A percentile compares a stretch with the other conserved stretches of the same genome.
These are phyloP conservation scores for Copidosoma aretas DNA, from an alignment of 2,888 invertebrate genomes.

Conservation along the genomic window DNA sequence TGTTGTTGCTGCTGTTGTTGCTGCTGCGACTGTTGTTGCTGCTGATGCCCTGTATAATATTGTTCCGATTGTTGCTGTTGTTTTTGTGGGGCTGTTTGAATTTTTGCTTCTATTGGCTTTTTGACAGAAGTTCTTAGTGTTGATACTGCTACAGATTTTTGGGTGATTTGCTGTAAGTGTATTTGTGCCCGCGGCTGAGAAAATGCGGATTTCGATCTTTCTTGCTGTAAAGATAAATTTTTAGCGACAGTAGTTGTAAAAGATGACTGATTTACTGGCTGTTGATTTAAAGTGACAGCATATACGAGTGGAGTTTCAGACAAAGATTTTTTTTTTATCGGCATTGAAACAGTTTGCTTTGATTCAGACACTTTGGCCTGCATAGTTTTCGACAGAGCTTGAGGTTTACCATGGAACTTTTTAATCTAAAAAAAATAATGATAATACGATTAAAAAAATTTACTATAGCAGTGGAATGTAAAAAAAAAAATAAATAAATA, in stretches of 20 bases:
- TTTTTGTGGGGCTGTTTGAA: slow-evolving; percentile 33
- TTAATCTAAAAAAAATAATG: slow-evolving; percentile 39
- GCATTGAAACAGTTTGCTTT: slow-evolving; percentile 55
- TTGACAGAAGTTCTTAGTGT: slow-evolving; percentile 20
- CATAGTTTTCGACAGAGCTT: slow-evolving; percentile 54
- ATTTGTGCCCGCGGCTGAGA: slow-evolving; percentile 47
- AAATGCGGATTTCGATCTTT: slow-evolving; percentile 62
- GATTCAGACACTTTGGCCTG: slow-evolving; percentile 55
- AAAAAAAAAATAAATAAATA: slow-evolving; percentile 13
- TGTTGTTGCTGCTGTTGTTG: slow-evolving; percentile 43
- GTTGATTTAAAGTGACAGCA: slow-evolving; percentile 33
- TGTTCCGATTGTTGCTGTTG: slow-evolving; percentile 39
- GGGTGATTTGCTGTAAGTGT: slow-evolving; percentile 22
- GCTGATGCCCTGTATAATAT: slow-evolving; percentile 42
- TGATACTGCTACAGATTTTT: slow-evolving; percentile 7
- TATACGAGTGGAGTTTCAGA: slow-evolving; percentile 47
- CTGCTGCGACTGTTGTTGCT: slow-evolving; percentile 42
- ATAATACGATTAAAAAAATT: slow-evolving; percentile 14
- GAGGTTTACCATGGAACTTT: slow-evolving; percentile 40
- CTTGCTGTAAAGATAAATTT: slow-evolving; percentile 60
- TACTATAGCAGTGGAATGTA: slow-evolving; percentile 7
- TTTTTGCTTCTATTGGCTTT: slow-evolving; percentile 32
- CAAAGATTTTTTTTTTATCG: slow-evolving; percentile 55
- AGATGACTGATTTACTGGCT: slow-evolving; percentile 45
- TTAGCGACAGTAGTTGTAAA: slow-evolving; percentile 33